Percentiles rank a stretch among this genome's conserved stretches.
Conservation (phyloP, 2,888 invertebrate species). For the Colostygia pectinataria region DNA sequence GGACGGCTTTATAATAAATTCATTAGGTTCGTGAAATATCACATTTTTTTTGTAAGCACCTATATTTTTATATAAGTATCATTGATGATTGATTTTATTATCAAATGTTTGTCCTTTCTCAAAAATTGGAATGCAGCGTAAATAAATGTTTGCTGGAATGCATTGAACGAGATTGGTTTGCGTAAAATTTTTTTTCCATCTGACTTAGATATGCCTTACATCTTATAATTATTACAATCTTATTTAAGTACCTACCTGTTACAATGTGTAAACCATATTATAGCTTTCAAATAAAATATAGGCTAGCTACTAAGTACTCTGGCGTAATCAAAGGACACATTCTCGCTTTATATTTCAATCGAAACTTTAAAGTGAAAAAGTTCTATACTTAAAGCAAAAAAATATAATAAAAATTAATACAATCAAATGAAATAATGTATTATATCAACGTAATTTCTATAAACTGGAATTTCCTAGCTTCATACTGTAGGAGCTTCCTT, state of each 20-base stretch:
- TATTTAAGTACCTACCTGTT: neutral
- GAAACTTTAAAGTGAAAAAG: slow-evolving; percentile 75
- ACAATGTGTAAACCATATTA: slow-evolving; percentile 10
- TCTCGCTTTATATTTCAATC: slow-evolving; percentile 68
- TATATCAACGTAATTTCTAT: slow-evolving; percentile 3
- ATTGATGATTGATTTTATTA: neutral
- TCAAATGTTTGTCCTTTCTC: neutral
- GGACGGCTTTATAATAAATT: slow-evolving; percentile 43
- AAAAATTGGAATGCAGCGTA: slow-evolving; percentile 10
- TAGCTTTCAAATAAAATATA: slow-evolving; percentile 1
- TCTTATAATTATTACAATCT: neutral
- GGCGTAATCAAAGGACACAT: slow-evolving; percentile 29
- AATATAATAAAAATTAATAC: too few species aligned
- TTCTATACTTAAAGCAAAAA: too few species aligned
- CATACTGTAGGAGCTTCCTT: too few species aligned
- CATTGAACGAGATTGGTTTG: neutral
- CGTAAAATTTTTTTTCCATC: too few species aligned
- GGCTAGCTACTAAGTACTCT: slow-evolving; percentile 27
- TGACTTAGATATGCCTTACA: neutral
- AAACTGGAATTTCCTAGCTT: neutral
- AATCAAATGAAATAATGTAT: too few species aligned
- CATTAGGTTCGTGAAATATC: slow-evolving; percentile 1
- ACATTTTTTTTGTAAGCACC: neutral
- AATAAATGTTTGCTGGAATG: slow-evolving; percentile 8
- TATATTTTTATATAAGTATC: neutral